phyloP scores from a whole-genome alignment of 2,888 invertebrate genomes.

The Nomada lathburiana region DNA sequence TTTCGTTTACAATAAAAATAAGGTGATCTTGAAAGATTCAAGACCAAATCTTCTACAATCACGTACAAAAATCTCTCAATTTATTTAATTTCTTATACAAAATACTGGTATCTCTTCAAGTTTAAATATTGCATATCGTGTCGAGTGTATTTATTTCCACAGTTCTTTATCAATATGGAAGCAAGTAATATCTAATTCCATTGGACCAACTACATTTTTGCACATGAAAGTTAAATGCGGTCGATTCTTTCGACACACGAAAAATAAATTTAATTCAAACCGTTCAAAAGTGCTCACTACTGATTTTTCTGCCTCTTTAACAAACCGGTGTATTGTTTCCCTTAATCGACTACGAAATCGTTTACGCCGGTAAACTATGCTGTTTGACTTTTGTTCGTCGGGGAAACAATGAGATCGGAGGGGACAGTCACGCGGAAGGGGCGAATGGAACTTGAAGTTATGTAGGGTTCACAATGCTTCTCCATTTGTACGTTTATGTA shows the following conservation, averaged over 20 bases:
- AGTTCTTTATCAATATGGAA: neutral
- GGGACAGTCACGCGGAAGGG: slow-evolving; percentile 1
- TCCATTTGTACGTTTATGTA: neutral
- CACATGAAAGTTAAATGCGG: neutral
- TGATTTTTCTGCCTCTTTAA: slow-evolving; percentile 41
- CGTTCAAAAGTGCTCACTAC: slow-evolving; percentile 31
- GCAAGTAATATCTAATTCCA: neutral
- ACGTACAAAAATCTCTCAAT: too few species aligned
- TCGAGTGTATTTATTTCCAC: neutral
- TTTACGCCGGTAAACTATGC: slow-evolving; percentile 37
- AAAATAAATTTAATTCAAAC: slow-evolving; percentile 39
- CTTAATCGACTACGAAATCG: slow-evolving; percentile 52
- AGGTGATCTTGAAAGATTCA: too few species aligned
- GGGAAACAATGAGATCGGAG: slow-evolving; percentile 45
- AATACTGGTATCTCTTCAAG: too few species aligned
- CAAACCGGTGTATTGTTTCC: slow-evolving; percentile 58
- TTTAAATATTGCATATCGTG: too few species aligned
- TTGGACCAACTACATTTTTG: slow-evolving; percentile 3
- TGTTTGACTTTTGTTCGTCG: slow-evolving; percentile 41
- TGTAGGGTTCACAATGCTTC: neutral
- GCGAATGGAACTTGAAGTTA: neutral
- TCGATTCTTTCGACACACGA: neutral
- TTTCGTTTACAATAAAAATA: too few species aligned
- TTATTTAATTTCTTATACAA: too few species aligned
- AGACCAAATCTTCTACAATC: too few species aligned